These are phyloP conservation scores for Spatulosminthurus flaviceps DNA, from an alignment of 2,888 invertebrate genomes.

Conservation along the genomic window DNA sequence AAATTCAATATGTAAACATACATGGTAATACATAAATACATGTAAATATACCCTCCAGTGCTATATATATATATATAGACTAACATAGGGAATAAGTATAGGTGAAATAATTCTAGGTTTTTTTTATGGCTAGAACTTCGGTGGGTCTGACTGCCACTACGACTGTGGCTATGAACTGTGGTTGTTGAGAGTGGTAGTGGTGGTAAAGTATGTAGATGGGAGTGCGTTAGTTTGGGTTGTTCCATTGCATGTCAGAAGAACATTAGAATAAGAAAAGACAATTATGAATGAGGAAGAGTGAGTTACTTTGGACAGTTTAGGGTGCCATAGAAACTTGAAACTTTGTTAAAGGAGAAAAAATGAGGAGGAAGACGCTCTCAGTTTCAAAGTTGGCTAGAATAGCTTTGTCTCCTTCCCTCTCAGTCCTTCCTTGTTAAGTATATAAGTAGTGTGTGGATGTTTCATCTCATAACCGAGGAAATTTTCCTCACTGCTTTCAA, in stretches of 20 bases:
- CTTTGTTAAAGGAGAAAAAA: conserved; percentile 50
- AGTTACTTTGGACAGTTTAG: conserved; percentile 51
- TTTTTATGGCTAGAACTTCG: not conserved
- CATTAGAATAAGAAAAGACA: conserved; percentile 51
- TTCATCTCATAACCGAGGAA: conserved; percentile 31
- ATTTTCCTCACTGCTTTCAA: conserved; percentile 27
- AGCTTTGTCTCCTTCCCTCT: conserved; percentile 1
- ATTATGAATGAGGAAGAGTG: conserved; percentile 52
- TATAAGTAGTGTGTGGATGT: conserved; percentile 21
- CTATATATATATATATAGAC: no score
- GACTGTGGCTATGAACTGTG: not conserved
- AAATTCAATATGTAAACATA: no score
- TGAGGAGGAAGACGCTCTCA: conserved; percentile 42
- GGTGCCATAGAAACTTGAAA: conserved; percentile 51
- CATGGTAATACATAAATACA: no score
- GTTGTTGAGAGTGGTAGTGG: not conserved
- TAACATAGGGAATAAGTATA: no score
- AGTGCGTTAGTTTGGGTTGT: not conserved
- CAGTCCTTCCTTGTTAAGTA: conserved; percentile 2
- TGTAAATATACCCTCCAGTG: no score
- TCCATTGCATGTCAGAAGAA: conserved; percentile 43
- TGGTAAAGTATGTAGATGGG: not conserved
- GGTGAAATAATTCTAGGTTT: no score
- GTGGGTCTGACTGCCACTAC: no score
- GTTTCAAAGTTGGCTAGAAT: conserved; percentile 40